Evolutionary conservation across 2,797 vertebrate species (phyloP).

Genomic region (Emys orbicularis): DNA sequence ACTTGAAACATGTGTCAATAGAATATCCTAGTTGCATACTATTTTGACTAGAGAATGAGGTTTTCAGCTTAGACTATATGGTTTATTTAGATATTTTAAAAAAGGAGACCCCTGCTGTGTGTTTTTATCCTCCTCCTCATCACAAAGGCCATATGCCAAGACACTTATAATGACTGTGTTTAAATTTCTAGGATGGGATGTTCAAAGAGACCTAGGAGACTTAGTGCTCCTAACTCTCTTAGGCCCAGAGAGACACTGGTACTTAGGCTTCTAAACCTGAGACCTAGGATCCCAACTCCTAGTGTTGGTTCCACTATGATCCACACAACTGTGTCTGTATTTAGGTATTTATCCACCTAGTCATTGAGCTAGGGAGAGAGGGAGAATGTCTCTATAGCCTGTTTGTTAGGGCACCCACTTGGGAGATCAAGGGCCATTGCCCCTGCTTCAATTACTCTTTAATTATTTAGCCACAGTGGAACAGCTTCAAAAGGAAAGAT

Average conservation of each 20-base stretch:
- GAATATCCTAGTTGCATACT: not conserved
- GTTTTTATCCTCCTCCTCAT: not conserved
- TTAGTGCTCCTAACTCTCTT: not conserved
- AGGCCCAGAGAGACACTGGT: not conserved
- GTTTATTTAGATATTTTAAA: not conserved
- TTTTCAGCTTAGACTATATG: not conserved
- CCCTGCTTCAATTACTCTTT: not conserved
- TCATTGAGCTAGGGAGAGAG: not conserved
- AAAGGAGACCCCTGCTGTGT: not conserved
- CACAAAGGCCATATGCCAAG: accelerated
- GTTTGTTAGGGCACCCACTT: not conserved
- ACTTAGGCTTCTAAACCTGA: not conserved
- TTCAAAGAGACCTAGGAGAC: accelerated
- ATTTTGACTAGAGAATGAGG: not conserved
- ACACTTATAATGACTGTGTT: not conserved
- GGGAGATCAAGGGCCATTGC: too few relatives aligned
- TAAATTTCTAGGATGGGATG: not conserved
- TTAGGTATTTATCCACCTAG: not conserved
- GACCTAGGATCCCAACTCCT: not conserved
- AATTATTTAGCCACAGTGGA: not conserved
- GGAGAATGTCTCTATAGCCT: not conserved
- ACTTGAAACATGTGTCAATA: not conserved
- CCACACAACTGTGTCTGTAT: not conserved
- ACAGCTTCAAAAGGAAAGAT: not conserved
- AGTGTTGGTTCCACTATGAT: not conserved